A percentile compares a stretch with the other conserved stretches of the same genome.
These are phyloP conservation scores for Parnassius glacialis DNA, from an alignment of 2,888 invertebrate species.

Conservation along the genomic window DNA sequence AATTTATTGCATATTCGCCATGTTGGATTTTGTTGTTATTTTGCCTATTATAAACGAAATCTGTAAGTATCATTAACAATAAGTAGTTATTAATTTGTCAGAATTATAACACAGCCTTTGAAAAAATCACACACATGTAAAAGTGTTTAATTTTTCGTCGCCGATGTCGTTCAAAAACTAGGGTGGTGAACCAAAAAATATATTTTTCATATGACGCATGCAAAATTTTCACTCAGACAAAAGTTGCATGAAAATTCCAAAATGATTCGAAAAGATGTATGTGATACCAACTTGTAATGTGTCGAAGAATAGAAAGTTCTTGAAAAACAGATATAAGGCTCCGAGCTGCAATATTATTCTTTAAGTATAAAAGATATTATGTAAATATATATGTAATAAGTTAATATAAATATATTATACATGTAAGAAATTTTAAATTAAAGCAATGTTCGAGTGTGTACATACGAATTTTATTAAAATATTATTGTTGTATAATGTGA, in stretches of 20 bases:
- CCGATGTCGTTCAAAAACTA: too few relatives aligned
- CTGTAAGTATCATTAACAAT: too few relatives aligned
- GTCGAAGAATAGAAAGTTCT: slow-evolving; percentile 7
- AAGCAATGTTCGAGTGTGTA: slow-evolving; percentile 74
- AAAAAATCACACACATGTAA: too few relatives aligned
- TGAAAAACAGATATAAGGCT: slow-evolving; percentile 23
- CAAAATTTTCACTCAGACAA: background rate
- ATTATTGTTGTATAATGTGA: slow-evolving; percentile 73
- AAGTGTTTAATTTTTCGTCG: too few relatives aligned
- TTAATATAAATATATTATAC: slow-evolving; percentile 52
- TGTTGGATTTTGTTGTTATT: too few relatives aligned
- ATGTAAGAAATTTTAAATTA: slow-evolving; percentile 42
- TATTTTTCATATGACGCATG: background rate
- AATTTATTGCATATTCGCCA: too few relatives aligned
- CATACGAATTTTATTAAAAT: slow-evolving; percentile 61
- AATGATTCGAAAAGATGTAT: background rate
- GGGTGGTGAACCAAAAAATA: background rate
- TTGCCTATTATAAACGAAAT: too few relatives aligned
- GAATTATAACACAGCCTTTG: too few relatives aligned
- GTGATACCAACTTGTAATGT: slow-evolving; percentile 14
- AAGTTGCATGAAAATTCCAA: too few relatives aligned
- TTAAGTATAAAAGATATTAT: slow-evolving; percentile 61
- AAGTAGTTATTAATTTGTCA: too few relatives aligned
- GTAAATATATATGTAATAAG: slow-evolving; percentile 47
- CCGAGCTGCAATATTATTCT: slow-evolving; percentile 73